Percentiles rank a stretch among this genome's conserved stretches.
Conservation (phyloP, 1,140 invertebrate genomes). For the Danaus melanippus region DNA sequence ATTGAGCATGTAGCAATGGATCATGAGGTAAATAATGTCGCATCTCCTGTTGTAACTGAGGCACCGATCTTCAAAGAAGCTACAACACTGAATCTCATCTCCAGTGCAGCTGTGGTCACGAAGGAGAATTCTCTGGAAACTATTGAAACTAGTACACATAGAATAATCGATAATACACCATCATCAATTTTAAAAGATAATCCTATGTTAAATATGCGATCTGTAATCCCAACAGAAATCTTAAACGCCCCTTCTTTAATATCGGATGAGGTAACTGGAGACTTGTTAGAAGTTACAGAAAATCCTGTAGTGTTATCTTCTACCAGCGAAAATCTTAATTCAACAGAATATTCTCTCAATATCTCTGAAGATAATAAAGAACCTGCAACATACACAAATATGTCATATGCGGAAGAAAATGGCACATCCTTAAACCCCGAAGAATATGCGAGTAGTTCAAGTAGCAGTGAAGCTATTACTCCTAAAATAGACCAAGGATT, state of each 20-base stretch:
- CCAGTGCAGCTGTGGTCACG: constrained; percentile 23
- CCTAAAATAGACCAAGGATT: constrained; percentile 22
- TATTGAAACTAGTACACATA: constrained; percentile 26
- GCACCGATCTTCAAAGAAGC: constrained; percentile 29
- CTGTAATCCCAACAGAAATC: constrained; percentile 54
- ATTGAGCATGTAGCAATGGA: constrained; percentile 37
- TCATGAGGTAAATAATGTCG: constrained; percentile 28
- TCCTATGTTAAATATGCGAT: constrained; percentile 50
- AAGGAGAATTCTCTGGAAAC: constrained; percentile 24
- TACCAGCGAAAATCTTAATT: too few relatives aligned
- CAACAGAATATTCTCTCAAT: background rate
- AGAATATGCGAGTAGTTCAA: constrained; percentile 15
- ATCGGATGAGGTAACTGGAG: constrained; percentile 35
- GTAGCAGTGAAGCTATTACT: constrained; percentile 17
- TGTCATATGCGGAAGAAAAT: constrained; percentile 13
- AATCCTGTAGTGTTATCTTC: constrained; percentile 3
- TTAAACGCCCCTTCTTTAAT: constrained; percentile 42
- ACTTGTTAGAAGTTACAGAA: constrained; percentile 29
- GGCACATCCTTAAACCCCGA: constrained; percentile 8
- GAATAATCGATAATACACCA: constrained; percentile 25
- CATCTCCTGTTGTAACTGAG: constrained; percentile 27
- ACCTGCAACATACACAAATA: background rate
- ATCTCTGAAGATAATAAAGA: constrained; percentile 2
- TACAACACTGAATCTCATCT: constrained; percentile 23
- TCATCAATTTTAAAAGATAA: constrained; percentile 35